Evolutionary conservation across 2,797 vertebrate species (phyloP).

Genomic region (Paedocypris micromegethes): DNA sequence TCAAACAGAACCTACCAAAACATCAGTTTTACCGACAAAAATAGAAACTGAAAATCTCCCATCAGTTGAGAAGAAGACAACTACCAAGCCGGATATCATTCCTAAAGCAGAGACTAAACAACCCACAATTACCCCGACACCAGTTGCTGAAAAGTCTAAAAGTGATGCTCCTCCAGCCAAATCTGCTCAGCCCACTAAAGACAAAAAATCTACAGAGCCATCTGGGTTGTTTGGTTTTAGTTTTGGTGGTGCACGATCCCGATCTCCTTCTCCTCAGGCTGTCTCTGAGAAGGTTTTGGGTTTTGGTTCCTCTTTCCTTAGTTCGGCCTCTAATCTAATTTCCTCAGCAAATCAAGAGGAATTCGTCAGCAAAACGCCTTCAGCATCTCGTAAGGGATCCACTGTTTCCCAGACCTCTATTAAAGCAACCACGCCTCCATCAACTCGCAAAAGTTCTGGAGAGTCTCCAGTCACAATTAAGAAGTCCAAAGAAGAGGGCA

Average conservation of each 20-base stretch:
- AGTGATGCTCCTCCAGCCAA: constrained; percentile 41
- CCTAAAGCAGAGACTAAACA: constrained; percentile 53
- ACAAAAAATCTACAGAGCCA: constrained; percentile 59
- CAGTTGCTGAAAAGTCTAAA: constrained; percentile 47
- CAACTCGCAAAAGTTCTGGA: constrained; percentile 55
- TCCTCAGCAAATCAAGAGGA: constrained; percentile 72
- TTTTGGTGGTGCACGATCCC: constrained; percentile 73
- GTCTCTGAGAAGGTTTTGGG: constrained; percentile 83
- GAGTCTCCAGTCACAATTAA: constrained; percentile 36
- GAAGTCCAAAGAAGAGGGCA: constrained; percentile 6
- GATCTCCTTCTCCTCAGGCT: constrained; percentile 69
- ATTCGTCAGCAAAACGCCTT: constrained; percentile 50
- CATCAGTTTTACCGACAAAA: constrained; percentile 24
- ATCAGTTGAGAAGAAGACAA: constrained; percentile 41
- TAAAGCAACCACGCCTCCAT: constrained; percentile 53
- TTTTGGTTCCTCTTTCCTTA: constrained; percentile 84
- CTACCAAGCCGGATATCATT: constrained; percentile 60
- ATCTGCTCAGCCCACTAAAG: constrained; percentile 51
- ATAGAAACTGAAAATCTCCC: constrained; percentile 40
- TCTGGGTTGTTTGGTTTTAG: constrained; percentile 76
- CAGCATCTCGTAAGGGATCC: constrained; percentile 54
- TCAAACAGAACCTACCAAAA: constrained; percentile 57
- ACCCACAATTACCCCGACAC: constrained; percentile 32
- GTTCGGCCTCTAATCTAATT: constrained; percentile 81
- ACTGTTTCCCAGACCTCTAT: constrained; percentile 52